phyloP scores from a whole-genome alignment of 2,888 invertebrate genomes.

The Epinotia demarniana region DNA sequence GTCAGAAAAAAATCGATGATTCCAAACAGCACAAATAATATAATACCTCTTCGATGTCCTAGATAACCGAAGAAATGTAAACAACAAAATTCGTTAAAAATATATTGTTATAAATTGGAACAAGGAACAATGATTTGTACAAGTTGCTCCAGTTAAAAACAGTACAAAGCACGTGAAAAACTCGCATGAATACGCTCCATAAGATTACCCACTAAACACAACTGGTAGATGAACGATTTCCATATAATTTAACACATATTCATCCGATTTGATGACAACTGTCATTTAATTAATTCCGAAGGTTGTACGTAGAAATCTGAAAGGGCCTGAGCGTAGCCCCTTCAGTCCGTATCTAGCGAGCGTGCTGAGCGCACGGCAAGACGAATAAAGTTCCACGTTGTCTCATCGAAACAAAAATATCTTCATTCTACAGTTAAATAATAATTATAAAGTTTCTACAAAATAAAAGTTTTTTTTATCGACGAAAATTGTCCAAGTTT shows the following conservation, averaged over 20 bases:
- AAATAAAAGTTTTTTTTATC: neutral
- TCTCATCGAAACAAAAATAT: conserved; percentile 48
- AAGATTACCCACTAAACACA: neutral
- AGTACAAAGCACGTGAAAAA: neutral
- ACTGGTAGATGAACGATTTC: neutral
- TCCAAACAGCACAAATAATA: too few relatives aligned
- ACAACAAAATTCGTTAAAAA: too few relatives aligned
- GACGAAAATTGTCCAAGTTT: neutral
- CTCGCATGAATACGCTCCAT: neutral
- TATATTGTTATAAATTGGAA: too few relatives aligned
- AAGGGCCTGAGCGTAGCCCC: conserved; percentile 42
- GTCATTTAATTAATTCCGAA: conserved; percentile 8
- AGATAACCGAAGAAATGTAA: too few relatives aligned
- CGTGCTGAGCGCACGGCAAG: conserved; percentile 57
- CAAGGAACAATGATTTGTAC: too few relatives aligned
- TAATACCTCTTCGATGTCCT: too few relatives aligned
- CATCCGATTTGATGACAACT: neutral
- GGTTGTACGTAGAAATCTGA: conserved; percentile 47
- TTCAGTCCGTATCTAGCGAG: conserved; percentile 59
- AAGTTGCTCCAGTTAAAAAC: too few relatives aligned
- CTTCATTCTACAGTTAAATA: neutral
- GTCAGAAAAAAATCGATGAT: too few relatives aligned
- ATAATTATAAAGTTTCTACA: too few relatives aligned
- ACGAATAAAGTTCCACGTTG: conserved; percentile 47
- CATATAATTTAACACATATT: neutral